Evolutionary conservation across 2,113 vertebrate genomes (phyloP).

Genomic region (Saccopteryx bilineata): DNA sequence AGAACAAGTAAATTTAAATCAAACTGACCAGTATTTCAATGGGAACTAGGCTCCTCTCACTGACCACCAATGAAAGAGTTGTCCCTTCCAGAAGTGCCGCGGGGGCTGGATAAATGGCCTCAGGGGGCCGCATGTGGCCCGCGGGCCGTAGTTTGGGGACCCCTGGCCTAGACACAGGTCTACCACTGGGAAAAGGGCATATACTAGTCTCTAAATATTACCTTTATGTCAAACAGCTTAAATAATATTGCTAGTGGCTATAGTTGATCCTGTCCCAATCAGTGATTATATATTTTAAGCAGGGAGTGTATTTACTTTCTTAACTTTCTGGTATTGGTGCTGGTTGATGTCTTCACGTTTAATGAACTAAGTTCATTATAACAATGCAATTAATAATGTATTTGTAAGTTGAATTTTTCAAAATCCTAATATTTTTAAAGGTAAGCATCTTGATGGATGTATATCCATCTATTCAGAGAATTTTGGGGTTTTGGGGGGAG

Average conservation of each 20-base stretch:
- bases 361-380: slow-evolving; percentile 75
- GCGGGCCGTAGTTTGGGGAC: too few species aligned
- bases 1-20: too few species aligned
- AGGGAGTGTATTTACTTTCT: slow-evolving; percentile 68
- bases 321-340: slow-evolving; percentile 81
- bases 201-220: slow-evolving; percentile 54
- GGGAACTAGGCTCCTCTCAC: too few species aligned
- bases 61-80: too few species aligned
- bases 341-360: slow-evolving; percentile 78
- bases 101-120: too few species aligned
- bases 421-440: slow-evolving; percentile 73
- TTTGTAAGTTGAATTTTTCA: slow-evolving; percentile 79
- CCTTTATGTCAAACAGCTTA: slow-evolving; percentile 66
- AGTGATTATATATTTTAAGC: slow-evolving; percentile 70
- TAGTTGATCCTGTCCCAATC: slow-evolving; percentile 67
- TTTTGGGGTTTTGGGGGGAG: not conserved
- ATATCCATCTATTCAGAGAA: slow-evolving; percentile 44
- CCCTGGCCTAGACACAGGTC: not conserved
- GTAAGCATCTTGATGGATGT: slow-evolving; percentile 58
- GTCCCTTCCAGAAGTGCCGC: too few species aligned
- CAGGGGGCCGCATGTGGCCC: too few species aligned
- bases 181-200: not conserved
- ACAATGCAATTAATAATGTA: slow-evolving; percentile 74
- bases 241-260: slow-evolving; percentile 51
- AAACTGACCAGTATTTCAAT: too few species aligned